phyloP scores from a whole-genome alignment of 1,140 invertebrate genomes.

The Zaprionus africanus region DNA sequence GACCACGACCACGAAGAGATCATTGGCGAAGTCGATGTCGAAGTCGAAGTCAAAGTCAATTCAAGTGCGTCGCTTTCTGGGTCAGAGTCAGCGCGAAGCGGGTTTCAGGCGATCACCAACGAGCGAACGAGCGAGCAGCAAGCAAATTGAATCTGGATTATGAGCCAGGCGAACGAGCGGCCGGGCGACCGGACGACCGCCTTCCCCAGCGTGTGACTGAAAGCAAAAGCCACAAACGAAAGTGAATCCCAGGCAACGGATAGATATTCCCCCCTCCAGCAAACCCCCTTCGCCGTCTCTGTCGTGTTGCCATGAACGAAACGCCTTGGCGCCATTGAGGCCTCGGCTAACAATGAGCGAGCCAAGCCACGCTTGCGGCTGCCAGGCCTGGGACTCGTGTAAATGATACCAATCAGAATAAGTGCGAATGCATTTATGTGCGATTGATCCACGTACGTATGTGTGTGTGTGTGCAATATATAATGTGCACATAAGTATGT shows the following conservation, averaged over 20 bases:
- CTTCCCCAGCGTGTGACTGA: slow-evolving; percentile 64
- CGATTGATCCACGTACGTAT: slow-evolving; percentile 43
- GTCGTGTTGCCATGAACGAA: slow-evolving; percentile 15
- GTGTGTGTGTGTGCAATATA: background rate
- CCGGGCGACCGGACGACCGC: slow-evolving; percentile 43
- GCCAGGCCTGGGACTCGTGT: slow-evolving; percentile 30
- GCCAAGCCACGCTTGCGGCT: slow-evolving; percentile 28
- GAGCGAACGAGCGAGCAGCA: slow-evolving; percentile 24
- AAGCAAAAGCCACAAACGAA: slow-evolving; percentile 74
- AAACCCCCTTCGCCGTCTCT: background rate
- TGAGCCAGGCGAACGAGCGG: slow-evolving; percentile 37
- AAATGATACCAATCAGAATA: slow-evolving; percentile 81
- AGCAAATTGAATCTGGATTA: slow-evolving; percentile 66
- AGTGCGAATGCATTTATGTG: slow-evolving; percentile 78
- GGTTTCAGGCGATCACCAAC: slow-evolving; percentile 45
- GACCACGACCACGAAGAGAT: slow-evolving; percentile 1
- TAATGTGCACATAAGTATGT: slow-evolving; percentile 12
- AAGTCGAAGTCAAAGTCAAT: slow-evolving; percentile 42
- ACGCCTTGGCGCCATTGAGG: slow-evolving; percentile 59
- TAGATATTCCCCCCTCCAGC: slow-evolving; percentile 1
- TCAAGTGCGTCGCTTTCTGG: slow-evolving; percentile 67
- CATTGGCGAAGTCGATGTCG: slow-evolving; percentile 13
- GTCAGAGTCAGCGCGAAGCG: slow-evolving; percentile 55
- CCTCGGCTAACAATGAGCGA: slow-evolving; percentile 23
- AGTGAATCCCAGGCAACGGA: slow-evolving; percentile 62